These are phyloP conservation scores for Fulica atra DNA, from an alignment of 2,113 vertebrate genomes.

Conservation along the genomic window DNA sequence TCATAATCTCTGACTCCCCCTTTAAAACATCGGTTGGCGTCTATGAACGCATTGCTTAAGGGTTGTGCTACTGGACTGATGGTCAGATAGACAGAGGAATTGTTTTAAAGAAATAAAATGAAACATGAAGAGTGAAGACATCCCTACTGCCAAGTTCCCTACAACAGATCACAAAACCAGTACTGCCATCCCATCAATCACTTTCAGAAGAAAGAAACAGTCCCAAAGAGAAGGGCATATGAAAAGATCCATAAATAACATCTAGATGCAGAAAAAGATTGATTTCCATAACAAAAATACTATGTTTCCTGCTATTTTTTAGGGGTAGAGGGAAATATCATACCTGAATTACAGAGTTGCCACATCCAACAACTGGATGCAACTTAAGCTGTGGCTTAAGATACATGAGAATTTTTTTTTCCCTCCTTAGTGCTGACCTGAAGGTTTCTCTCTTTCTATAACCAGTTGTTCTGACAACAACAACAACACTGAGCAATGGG, in stretches of 20 bases:
- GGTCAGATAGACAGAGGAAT: neutral
- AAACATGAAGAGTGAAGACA: neutral
- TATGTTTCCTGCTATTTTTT: neutral
- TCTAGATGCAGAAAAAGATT: neutral
- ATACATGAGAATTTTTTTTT: neutral
- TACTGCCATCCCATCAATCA: neutral
- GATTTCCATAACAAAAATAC: neutral
- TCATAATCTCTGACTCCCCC: neutral
- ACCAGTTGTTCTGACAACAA: neutral
- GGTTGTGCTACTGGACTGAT: neutral
- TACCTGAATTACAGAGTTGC: neutral
- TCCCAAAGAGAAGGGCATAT: neutral
- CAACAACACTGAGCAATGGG: neutral
- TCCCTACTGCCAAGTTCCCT: neutral
- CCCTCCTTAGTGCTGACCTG: neutral
- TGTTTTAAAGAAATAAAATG: neutral
- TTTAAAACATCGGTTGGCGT: neutral
- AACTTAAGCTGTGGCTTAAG: neutral
- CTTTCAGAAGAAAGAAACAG: neutral
- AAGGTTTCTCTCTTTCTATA: neutral
- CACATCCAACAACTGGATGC: neutral
- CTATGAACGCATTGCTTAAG: neutral
- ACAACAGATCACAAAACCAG: neutral
- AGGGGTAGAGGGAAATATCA: rapidly evolving
- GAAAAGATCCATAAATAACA: neutral